Conservation (phyloP, 1,140 invertebrate genomes). For the Lanistes nyassanus region DNA sequence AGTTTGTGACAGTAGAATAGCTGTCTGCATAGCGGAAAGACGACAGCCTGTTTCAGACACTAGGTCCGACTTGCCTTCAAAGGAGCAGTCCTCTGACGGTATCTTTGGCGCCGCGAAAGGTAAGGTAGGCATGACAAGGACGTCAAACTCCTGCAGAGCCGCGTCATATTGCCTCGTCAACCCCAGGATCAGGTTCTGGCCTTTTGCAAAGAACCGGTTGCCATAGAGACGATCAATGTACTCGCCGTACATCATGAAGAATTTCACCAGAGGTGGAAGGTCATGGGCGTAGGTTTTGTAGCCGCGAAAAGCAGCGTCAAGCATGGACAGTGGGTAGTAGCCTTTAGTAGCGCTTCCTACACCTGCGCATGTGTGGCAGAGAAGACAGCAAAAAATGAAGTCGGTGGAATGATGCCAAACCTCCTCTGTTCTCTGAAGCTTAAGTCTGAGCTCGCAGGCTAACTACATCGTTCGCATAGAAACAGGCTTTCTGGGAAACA, state of each 20-base stretch:
- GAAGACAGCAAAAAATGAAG: no score
- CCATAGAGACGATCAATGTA: constrained; percentile 39
- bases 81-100: constrained; percentile 18
- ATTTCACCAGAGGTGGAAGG: constrained; percentile 30
- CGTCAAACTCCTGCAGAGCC: constrained; percentile 44
- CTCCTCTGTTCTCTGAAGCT: no score
- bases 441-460: no score
- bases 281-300: constrained; percentile 10
- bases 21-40: background rate
- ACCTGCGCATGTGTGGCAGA: no score
- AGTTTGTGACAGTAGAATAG: background rate
- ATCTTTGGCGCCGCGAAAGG: constrained; percentile 38
- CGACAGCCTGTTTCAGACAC: background rate
- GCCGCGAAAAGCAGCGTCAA: constrained; percentile 29
- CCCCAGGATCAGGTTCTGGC: constrained; percentile 37
- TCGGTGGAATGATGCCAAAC: no score
- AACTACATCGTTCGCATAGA: no score
- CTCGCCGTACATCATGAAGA: constrained; percentile 25
- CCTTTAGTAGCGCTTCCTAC: no score
- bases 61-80: background rate
- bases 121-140: constrained; percentile 53
- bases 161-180: constrained; percentile 41
- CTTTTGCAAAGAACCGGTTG: constrained; percentile 41
- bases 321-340: constrained; percentile 10
- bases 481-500: no score